Evolutionary conservation across 2,113 vertebrate species (phyloP).

Genomic region (Taxidea taxus): DNA sequence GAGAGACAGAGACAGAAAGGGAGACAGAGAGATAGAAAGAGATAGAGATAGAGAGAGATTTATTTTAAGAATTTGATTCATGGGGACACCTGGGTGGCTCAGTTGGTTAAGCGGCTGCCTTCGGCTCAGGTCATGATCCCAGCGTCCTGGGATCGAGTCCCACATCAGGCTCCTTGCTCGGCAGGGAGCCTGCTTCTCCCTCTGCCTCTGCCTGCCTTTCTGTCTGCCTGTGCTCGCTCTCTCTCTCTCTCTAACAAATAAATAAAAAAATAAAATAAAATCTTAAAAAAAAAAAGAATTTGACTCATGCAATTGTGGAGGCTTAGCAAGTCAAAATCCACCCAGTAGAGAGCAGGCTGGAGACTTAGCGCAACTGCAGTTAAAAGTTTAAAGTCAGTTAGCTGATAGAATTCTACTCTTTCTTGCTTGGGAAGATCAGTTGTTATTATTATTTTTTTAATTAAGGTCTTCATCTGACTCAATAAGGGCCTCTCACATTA

Average conservation of each 20-base stretch:
- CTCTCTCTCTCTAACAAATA: too few species aligned
- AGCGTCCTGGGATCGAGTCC: too few species aligned
- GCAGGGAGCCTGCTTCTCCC: too few species aligned
- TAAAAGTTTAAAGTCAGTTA: neutral
- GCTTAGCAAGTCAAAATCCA: neutral
- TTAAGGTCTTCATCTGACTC: neutral
- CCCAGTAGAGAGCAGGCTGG: neutral
- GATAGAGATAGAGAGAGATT: neutral
- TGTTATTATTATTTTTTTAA: neutral
- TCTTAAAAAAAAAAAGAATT: too few species aligned
- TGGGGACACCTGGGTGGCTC: too few species aligned
- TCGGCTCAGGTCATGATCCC: too few species aligned
- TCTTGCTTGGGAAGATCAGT: neutral
- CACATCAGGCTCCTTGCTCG: too few species aligned
- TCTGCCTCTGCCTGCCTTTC: too few species aligned
- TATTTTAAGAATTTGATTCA: slow-evolving; percentile 21
- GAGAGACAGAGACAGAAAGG: neutral
- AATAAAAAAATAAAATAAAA: too few species aligned
- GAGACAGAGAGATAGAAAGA: neutral
- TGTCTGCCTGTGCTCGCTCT: too few species aligned
- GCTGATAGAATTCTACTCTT: neutral
- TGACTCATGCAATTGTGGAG: neutral
- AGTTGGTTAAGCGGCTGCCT: too few species aligned
- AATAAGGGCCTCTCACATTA: neutral
- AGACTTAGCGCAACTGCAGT: neutral